Percentiles rank a stretch among this genome's conserved stretches.
phyloP scores from a whole-genome alignment of 2,113 vertebrate genomes.

The Mesitornis unicolor region DNA sequence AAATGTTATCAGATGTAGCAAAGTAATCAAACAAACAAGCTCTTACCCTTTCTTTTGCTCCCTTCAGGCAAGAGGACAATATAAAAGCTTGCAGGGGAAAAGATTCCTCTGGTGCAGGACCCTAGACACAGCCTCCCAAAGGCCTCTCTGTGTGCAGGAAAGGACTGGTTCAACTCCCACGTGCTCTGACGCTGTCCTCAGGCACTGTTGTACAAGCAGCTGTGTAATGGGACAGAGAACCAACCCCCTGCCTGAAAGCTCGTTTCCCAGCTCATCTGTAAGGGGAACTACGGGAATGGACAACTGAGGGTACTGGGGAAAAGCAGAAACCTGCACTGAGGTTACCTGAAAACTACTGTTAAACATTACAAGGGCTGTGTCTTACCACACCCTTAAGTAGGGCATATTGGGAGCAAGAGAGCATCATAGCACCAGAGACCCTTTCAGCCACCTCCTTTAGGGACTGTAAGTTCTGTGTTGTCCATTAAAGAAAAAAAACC shows the following conservation, averaged over 20 bases:
- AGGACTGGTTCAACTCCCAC: not conserved
- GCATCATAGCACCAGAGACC: not conserved
- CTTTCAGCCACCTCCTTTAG: not conserved
- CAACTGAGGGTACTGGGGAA: not conserved
- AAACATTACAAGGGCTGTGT: not conserved
- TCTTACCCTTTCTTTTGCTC: not conserved
- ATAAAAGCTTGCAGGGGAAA: not conserved
- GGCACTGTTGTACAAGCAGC: not conserved
- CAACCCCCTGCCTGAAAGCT: not conserved
- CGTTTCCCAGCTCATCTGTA: not conserved
- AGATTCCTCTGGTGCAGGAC: not conserved
- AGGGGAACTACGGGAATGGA: not conserved
- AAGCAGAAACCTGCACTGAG: not conserved
- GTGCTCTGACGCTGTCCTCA: not conserved
- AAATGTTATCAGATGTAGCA: not conserved
- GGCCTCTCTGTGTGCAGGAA: not conserved
- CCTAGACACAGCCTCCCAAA: not conserved
- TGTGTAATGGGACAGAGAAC: not conserved
- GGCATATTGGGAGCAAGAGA: not conserved
- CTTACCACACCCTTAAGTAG: not conserved
- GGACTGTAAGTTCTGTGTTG: not conserved
- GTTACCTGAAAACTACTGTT: not conserved
- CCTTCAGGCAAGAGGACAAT: not conserved
- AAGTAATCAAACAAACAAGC: not conserved
- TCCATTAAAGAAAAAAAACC: not conserved